These are phyloP conservation scores for Ericerus pela DNA, from an alignment of 1,140 invertebrate species.

Conservation along the genomic window DNA sequence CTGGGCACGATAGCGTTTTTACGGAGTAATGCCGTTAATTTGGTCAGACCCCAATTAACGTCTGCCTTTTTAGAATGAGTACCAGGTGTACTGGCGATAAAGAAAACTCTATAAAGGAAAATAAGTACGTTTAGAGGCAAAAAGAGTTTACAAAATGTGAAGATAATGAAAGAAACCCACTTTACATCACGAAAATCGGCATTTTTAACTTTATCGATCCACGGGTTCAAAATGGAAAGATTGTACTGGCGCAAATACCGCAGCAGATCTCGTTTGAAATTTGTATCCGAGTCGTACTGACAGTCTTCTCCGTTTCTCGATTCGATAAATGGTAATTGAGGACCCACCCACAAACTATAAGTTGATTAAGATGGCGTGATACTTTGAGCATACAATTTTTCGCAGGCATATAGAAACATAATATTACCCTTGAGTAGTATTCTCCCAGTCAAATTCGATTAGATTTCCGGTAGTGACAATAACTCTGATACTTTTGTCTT, in stretches of 20 bases:
- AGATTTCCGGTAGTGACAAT: constrained; percentile 87
- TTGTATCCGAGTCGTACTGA: constrained; percentile 57
- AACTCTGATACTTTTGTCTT: constrained; percentile 63
- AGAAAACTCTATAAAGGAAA: constrained; percentile 49
- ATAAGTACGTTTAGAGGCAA: neutral
- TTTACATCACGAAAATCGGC: constrained; percentile 68
- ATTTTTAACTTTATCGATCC: constrained; percentile 53
- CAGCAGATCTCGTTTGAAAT: constrained; percentile 73
- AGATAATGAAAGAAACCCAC: constrained; percentile 35
- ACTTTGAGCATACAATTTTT: neutral
- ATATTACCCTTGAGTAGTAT: constrained; percentile 76
- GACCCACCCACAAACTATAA: constrained; percentile 14
- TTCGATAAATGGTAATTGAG: constrained; percentile 11
- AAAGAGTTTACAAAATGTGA: neutral
- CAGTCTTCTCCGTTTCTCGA: neutral
- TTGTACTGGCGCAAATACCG: constrained; percentile 66
- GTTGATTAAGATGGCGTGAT: neutral
- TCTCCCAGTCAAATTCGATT: constrained; percentile 78
- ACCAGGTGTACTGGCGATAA: constrained; percentile 72
- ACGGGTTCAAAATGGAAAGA: constrained; percentile 45
- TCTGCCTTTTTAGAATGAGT: constrained; percentile 43
- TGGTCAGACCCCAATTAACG: constrained; percentile 53
- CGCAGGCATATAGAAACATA: constrained; percentile 13
- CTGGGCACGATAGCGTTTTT: constrained; percentile 44
- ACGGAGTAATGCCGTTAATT: constrained; percentile 45